phyloP scores from a whole-genome alignment of 2,797 vertebrate genomes.

The Enteromius mattozi region DNA sequence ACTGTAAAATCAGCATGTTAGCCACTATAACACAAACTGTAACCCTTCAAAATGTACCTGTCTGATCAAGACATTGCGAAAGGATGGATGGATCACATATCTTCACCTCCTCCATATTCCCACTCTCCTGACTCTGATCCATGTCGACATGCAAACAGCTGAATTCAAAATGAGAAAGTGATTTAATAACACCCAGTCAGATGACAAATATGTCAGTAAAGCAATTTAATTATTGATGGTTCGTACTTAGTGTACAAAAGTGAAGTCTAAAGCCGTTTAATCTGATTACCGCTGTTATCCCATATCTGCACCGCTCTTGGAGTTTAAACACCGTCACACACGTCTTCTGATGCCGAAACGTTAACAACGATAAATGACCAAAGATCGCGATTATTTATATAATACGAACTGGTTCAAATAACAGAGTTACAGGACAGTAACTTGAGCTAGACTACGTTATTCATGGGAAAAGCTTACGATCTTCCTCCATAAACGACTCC shows the following conservation, averaged over 20 bases:
- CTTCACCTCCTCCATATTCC: slow-evolving; percentile 68
- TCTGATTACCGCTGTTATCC: slow-evolving; percentile 40
- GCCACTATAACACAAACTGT: neutral
- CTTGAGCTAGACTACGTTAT: neutral
- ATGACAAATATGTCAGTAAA: neutral
- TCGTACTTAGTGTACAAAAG: slow-evolving; percentile 1
- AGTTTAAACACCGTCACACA: neutral
- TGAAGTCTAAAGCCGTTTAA: slow-evolving; percentile 19
- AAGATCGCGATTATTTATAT: neutral
- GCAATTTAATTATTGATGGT: neutral
- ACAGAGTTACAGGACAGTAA: neutral
- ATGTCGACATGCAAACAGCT: slow-evolving; percentile 79
- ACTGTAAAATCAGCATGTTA: neutral
- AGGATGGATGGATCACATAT: slow-evolving; percentile 60
- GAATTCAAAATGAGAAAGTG: neutral
- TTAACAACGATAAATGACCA: neutral
- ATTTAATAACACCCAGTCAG: neutral
- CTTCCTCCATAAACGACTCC: neutral
- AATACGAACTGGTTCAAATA: neutral
- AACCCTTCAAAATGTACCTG: slow-evolving; percentile 66
- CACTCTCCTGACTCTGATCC: slow-evolving; percentile 72
- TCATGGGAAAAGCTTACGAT: neutral
- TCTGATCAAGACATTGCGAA: slow-evolving; percentile 53
- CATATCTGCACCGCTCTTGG: slow-evolving; percentile 26
- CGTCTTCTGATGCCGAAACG: neutral